Evolutionary conservation across 1,140 invertebrate genomes (phyloP), one percentile per base, ranked within the genome.

Genomic region (Zeugodacus cucurbitae): DNA sequence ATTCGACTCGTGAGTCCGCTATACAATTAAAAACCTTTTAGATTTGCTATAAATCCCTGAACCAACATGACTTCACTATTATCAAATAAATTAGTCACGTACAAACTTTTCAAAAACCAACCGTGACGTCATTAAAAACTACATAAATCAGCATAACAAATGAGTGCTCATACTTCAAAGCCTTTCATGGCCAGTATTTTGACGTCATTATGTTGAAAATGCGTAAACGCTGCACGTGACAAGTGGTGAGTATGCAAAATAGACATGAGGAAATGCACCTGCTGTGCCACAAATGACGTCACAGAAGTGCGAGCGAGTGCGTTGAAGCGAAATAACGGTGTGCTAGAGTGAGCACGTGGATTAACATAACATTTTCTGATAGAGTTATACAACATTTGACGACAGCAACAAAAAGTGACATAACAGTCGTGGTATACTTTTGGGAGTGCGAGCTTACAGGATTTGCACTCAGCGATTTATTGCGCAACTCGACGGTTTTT

Each of bases 121-220:
- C 22, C 22, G 11, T 82, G 74, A 54, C 74, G 74, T 82, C 74
- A 34, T 29, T 14, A 29, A 17, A 14, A 48, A 82, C 74, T 48
- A n/a, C 32, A 29, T 62, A 62, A 62, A 62, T 82, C n/a, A 82
- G 41, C 74, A 48, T 82, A 82, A 4, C 32, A 41, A 74, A 44
- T 8, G 7, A 14, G 22, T 22, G 14, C 22, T 26, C 37, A 74
- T 22, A 74, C 20, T 34, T 74, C 70, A 74, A 44, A 41, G 34
- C n/a, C 5, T 7, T 74, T n/a, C 20, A 74, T 44, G 37, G 70
- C n/a, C 41, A 26, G 7, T 8, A 82, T 2, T 48, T 82, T 82
- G 74, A 82, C 74, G 74, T 82, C 37, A 82, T 82, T 82, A 17
- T 82, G 74, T 82, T 82, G 74, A 29, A 82, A 82, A 82, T 82